Evolutionary conservation across 2,888 invertebrate species (phyloP), one percentile per base, ranked within the genome.

Genomic region (Adelognathus sp.): DNA sequence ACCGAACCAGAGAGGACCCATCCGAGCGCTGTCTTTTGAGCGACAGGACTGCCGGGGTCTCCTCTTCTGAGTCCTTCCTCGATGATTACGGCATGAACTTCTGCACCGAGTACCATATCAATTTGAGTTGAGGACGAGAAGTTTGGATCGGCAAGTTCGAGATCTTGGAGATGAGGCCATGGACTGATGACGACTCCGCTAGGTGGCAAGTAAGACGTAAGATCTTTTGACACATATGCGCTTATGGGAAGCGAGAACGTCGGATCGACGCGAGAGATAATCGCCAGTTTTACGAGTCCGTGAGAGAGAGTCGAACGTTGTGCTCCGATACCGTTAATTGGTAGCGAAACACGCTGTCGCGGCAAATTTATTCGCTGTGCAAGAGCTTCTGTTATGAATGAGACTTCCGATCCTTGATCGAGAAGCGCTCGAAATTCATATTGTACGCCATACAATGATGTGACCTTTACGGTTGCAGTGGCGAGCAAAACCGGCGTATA

Each of bases 101-200:
- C 76, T 1, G 76, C 76, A 7, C 79, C 79, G 31, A 79, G 61
- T 6, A 79, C 14, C 3, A 80, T 2, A 29, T 80, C 73, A 46
- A 80, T 70, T 16, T 27, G 27, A 58, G 46, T 64, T 7, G 75
- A 21, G 3, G 14, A 63, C 54, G 58, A 18, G 52, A 54, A 71
- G 5, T 39, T 21, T 2, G 79, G 79, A 70, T 77, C 76, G 16
- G 76, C 79, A 16, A 79, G 79, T 16, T 27, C 41, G n/a, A 79
- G 70, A 2, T 64, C 76, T 36, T 64, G 31, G 14, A 79, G 36
- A 16, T 79, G 71, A 4, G 79, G 18, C 76, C 76, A 79, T 0
- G 58, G 14, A 21, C 7, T 11, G 1, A 16, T 7, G n/a, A 36
- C 24, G 1, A 36, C 18, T 39, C 9, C 75, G n/a, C 16, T 16